A percentile compares a stretch with the other conserved stretches of the same genome.
Evolutionary conservation across 2,113 vertebrate species (phyloP).

Genomic region (Chionomys nivalis): DNA sequence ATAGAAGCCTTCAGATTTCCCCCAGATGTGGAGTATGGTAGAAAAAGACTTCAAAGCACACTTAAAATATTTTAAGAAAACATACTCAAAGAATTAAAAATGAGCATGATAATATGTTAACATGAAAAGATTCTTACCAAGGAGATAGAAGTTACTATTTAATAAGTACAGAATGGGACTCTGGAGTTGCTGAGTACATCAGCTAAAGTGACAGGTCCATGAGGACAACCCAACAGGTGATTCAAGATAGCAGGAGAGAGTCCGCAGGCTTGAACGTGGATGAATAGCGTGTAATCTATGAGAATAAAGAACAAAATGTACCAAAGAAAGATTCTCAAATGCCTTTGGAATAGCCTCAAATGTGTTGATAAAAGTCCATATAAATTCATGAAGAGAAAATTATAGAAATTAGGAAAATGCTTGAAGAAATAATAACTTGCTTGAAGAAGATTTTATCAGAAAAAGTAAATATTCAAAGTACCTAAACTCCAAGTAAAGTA

Average conservation of each 20-base stretch:
- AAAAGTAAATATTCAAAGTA: not conserved
- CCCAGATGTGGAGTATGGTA: slow-evolving; percentile 17
- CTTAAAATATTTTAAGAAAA: slow-evolving; percentile 11
- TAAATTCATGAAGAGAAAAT: not conserved
- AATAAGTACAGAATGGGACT: not conserved
- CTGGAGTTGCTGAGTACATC: not conserved
- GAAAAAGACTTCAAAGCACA: slow-evolving; percentile 10
- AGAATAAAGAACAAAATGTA: not conserved
- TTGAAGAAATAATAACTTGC: not conserved
- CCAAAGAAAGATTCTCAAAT: not conserved
- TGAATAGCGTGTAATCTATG: not conserved
- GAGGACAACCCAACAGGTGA: not conserved
- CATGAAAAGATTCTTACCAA: not conserved
- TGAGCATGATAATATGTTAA: not conserved
- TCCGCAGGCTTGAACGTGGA: not conserved
- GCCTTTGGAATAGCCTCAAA: too few relatives aligned
- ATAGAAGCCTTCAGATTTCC: slow-evolving; percentile 2
- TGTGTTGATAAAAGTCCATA: not conserved
- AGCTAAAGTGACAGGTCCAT: not conserved
- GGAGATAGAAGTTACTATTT: not conserved
- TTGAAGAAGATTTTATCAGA: not conserved
- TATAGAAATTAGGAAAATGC: not conserved
- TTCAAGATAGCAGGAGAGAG: not conserved
- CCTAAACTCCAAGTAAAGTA: not conserved
- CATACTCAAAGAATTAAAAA: slow-evolving; percentile 5